Conservation (phyloP, 2,113 vertebrate genomes). For the Phrynocephalus versicolor region DNA sequence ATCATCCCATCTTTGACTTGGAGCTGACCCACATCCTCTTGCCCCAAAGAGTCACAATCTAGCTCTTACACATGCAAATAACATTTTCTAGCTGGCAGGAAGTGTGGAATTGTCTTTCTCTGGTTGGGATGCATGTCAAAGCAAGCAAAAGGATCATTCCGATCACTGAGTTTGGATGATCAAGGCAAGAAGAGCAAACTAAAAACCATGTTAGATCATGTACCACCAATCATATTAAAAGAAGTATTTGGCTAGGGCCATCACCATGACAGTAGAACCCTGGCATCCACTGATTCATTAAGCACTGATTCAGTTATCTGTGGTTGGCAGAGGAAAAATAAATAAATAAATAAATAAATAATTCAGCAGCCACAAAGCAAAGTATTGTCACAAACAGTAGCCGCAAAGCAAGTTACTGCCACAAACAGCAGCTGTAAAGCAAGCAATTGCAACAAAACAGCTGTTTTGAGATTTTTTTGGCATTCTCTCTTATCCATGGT, state of each 20-base stretch:
- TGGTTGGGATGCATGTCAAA: not conserved
- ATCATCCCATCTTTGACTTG: constrained; percentile 1
- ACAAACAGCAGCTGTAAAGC: too few species aligned
- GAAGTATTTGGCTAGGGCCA: constrained; percentile 17
- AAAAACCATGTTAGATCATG: not conserved
- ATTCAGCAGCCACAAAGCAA: too few species aligned
- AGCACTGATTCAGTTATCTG: too few species aligned
- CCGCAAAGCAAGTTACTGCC: too few species aligned
- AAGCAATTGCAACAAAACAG: too few species aligned
- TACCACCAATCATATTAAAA: not conserved
- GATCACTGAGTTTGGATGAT: not conserved
- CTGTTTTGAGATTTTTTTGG: too few species aligned
- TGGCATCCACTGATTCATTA: too few species aligned
- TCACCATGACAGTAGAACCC: not conserved
- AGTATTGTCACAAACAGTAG: too few species aligned
- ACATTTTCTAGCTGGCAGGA: not conserved
- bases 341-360: too few species aligned
- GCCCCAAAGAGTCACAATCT: not conserved
- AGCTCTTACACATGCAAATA: not conserved
- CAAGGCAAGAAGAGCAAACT: constrained; percentile 13
- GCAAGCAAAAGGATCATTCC: not conserved
- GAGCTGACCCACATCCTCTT: not conserved
- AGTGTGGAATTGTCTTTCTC: not conserved
- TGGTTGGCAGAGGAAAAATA: too few species aligned
- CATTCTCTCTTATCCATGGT: too few species aligned